Conservation (phyloP, 2,797 vertebrate species). For the Heteromormyrus szaboi region DNA sequence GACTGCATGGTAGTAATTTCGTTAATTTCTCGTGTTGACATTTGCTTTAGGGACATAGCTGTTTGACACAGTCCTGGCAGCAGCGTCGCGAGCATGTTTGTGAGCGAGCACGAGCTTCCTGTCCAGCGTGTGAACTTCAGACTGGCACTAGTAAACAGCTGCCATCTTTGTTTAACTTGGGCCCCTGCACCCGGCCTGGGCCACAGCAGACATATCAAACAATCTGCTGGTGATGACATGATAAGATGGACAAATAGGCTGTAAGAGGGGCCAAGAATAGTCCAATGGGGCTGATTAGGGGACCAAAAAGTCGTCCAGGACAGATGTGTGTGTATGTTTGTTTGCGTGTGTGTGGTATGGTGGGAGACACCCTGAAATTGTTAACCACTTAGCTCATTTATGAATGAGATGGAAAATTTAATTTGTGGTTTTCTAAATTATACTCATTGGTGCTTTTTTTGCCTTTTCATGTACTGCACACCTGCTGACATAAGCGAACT, state of each 20-base stretch:
- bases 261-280: background rate
- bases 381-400: background rate
- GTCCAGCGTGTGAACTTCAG: slow-evolving; percentile 16
- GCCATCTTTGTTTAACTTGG: slow-evolving; percentile 22
- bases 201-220: slow-evolving; percentile 20
- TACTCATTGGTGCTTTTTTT: background rate
- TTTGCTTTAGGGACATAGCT: slow-evolving; percentile 26
- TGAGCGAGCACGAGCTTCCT: background rate
- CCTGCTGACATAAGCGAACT: background rate
- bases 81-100: background rate
- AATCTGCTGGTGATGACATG: slow-evolving; percentile 15
- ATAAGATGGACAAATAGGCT: slow-evolving; percentile 13
- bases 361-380: background rate
- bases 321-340: slow-evolving; percentile 15
- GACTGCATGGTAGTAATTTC: slow-evolving; percentile 40
- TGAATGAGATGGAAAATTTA: slow-evolving; percentile 18
- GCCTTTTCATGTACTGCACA: background rate
- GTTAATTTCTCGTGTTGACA: slow-evolving; percentile 30
- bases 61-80: slow-evolving; percentile 18
- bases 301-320: background rate
- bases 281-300: background rate
- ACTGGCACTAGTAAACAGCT: slow-evolving; percentile 23
- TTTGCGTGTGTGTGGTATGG: background rate
- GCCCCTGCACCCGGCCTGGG: background rate
- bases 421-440: slow-evolving; percentile 7